A percentile compares a stretch with the other conserved stretches of the same genome.
Conservation (phyloP, 2,113 vertebrate genomes). For the Aptenodytes patagonicus region DNA sequence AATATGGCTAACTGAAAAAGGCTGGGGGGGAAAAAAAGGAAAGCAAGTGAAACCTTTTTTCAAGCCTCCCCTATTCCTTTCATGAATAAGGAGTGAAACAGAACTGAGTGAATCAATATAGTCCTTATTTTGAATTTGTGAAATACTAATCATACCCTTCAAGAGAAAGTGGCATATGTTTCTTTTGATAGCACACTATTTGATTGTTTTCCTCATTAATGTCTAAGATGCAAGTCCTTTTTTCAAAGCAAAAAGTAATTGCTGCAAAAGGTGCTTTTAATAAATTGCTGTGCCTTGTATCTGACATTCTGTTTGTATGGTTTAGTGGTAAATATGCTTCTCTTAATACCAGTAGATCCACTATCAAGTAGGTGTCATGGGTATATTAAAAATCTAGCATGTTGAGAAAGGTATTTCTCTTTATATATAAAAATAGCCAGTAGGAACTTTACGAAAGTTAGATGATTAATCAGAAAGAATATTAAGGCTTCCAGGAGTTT, state of each 20-base stretch:
- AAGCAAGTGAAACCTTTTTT: background rate
- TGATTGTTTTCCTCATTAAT: background rate
- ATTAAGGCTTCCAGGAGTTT: background rate
- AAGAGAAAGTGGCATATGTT: background rate
- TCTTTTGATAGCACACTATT: background rate
- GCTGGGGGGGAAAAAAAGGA: rapidly evolving
- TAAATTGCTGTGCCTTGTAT: background rate
- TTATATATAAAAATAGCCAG: background rate
- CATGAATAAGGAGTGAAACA: background rate
- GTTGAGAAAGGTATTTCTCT: background rate
- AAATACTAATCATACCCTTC: background rate
- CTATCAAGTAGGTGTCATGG: no score
- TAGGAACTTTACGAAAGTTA: background rate
- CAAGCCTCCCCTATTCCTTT: background rate
- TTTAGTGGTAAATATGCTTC: background rate
- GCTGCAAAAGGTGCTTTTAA: background rate
- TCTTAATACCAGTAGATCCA: background rate
- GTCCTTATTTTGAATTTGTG: background rate
- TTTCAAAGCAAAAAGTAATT: background rate
- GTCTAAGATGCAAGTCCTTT: background rate
- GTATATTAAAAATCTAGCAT: background rate
- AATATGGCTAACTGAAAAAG: background rate
- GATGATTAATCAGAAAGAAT: background rate
- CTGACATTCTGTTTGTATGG: background rate
- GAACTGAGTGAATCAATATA: background rate